Evolutionary conservation across 2,888 invertebrate genomes (phyloP).

Genomic region (Synanthedon andrenaeformis): DNA sequence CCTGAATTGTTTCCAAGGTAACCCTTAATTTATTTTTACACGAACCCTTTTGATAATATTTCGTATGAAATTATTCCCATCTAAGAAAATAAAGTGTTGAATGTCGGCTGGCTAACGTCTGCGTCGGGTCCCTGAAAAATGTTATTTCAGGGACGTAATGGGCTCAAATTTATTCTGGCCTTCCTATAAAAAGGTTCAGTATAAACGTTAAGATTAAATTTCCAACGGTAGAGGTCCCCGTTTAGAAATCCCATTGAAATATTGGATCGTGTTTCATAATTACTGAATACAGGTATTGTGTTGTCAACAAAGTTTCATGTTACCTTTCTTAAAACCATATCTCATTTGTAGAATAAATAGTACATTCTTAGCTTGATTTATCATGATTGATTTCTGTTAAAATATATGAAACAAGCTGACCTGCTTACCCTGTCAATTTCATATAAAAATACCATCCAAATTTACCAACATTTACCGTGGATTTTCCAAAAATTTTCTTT

Average conservation of each 20-base stretch:
- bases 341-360: too few species aligned
- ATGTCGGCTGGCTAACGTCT: not conserved
- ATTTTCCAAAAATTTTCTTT: too few species aligned
- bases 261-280: not conserved
- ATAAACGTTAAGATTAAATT: slow-evolving; percentile 5
- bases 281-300: not conserved
- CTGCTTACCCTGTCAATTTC: too few species aligned
- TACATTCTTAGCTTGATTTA: too few species aligned
- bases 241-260: not conserved
- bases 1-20: too few species aligned
- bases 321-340: not conserved
- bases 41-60: not conserved
- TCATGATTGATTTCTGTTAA: too few species aligned
- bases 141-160: slow-evolving; percentile 5
- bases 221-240: not conserved
- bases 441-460: too few species aligned
- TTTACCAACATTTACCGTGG: too few species aligned
- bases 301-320: not conserved
- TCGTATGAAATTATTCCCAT: not conserved
- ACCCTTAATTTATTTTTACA: not conserved
- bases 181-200: slow-evolving; percentile 1
- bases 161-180: slow-evolving; percentile 4
- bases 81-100: not conserved
- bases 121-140: slow-evolving; percentile 1
- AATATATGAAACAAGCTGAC: too few species aligned